Conservation (phyloP, 2,888 invertebrate genomes). For the Camponotus fellah region DNA sequence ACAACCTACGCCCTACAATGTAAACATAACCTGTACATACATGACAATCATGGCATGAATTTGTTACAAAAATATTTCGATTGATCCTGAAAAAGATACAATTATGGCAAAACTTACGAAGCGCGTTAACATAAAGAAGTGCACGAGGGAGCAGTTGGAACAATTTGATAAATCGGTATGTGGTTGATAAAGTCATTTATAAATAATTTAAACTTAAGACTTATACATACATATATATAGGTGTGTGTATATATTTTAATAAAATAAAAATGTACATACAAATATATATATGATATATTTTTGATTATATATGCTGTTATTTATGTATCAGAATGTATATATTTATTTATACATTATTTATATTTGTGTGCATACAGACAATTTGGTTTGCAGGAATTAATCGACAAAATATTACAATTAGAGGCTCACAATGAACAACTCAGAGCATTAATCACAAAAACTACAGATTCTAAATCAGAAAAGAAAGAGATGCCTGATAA, state of each 20-base stretch:
- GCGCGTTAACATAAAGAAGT: background rate
- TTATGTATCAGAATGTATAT: background rate
- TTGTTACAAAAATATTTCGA: background rate
- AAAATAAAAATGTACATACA: background rate
- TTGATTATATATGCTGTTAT: no score
- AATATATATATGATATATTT: background rate
- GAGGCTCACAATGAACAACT: constrained; percentile 93
- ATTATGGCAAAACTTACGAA: constrained; percentile 33
- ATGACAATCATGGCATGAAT: background rate
- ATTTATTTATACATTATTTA: background rate
- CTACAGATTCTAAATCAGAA: constrained; percentile 69
- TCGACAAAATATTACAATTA: constrained; percentile 90
- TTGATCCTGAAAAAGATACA: background rate
- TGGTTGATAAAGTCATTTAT: constrained; percentile 2
- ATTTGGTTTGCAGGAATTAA: constrained; percentile 88
- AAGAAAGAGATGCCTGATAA: constrained; percentile 46
- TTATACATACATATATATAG: background rate
- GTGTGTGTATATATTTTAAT: no score
- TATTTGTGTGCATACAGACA: background rate
- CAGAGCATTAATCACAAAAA: constrained; percentile 88
- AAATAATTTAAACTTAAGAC: background rate
- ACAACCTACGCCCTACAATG: no score
- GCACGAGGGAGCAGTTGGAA: constrained; percentile 28
- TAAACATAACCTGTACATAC: background rate
- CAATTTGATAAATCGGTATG: constrained; percentile 31